Evolutionary conservation across 2,797 vertebrate genomes (phyloP).

Genomic region (Erpetoichthys calabaricus): DNA sequence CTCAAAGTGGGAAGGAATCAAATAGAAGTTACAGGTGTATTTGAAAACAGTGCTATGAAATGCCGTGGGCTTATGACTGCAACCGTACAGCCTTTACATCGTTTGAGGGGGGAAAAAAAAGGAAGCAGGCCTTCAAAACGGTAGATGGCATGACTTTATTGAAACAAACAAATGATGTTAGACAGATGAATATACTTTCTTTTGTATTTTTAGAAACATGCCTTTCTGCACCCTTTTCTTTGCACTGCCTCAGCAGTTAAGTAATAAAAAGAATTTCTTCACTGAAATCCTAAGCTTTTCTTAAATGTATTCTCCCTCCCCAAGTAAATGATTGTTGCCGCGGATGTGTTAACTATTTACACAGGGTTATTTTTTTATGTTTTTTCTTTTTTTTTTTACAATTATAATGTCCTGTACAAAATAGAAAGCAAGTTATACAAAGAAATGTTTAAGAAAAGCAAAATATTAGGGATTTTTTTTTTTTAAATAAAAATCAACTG

Average conservation of each 20-base stretch:
- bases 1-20: too few relatives aligned
- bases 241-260: slow-evolving; percentile 30
- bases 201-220: slow-evolving; percentile 44
- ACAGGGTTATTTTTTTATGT: slow-evolving; percentile 14
- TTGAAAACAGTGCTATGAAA: too few relatives aligned
- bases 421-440: slow-evolving; percentile 50
- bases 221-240: slow-evolving; percentile 29
- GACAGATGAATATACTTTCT: slow-evolving; percentile 35
- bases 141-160: slow-evolving; percentile 57
- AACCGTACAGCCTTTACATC: too few relatives aligned
- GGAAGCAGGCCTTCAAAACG: slow-evolving; percentile 2
- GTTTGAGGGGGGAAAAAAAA: not conserved
- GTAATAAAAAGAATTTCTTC: slow-evolving; percentile 33
- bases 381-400: slow-evolving; percentile 32
- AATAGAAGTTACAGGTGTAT: too few relatives aligned
- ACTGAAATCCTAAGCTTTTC: slow-evolving; percentile 23
- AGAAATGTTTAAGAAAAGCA: slow-evolving; percentile 47
- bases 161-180: slow-evolving; percentile 45
- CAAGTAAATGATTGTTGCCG: slow-evolving; percentile 51
- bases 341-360: slow-evolving; percentile 56
- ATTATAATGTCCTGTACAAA: slow-evolving; percentile 56
- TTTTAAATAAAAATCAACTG: slow-evolving; percentile 34
- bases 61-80: too few relatives aligned
- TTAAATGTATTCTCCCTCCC: slow-evolving; percentile 25
- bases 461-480: slow-evolving; percentile 26